phyloP scores from a whole-genome alignment of 2,113 vertebrate species.

The Microcebus tavaratra region DNA sequence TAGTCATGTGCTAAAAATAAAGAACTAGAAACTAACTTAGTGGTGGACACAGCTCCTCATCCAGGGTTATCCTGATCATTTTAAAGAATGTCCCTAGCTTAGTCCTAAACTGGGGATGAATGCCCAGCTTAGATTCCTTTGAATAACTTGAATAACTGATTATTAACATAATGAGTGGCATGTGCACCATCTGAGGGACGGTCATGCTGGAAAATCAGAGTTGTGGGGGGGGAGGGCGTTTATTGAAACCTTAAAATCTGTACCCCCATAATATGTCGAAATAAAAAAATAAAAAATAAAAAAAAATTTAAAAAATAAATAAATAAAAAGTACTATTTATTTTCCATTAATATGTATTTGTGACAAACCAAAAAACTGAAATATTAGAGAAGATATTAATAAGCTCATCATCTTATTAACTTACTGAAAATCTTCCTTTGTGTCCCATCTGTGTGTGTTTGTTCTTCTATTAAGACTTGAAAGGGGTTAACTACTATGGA shows the following conservation, averaged over 20 bases:
- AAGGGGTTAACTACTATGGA: not conserved
- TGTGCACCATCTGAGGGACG: too few species aligned
- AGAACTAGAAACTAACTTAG: not conserved
- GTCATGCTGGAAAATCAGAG: too few species aligned
- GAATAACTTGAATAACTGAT: not conserved
- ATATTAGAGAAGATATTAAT: not conserved
- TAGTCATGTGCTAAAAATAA: constrained; percentile 8
- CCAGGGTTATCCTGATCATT: not conserved
- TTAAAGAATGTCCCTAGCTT: not conserved
- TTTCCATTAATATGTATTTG: not conserved
- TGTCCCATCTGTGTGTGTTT: not conserved
- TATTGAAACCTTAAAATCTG: too few species aligned
- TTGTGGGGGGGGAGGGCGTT: too few species aligned
- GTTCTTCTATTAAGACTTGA: not conserved
- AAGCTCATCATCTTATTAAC: not conserved
- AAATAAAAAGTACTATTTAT: not conserved
- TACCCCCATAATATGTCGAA: too few species aligned
- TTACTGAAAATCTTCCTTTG: not conserved
- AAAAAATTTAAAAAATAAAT: too few species aligned
- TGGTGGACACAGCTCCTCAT: not conserved
- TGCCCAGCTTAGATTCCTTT: not conserved
- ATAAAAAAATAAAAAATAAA: too few species aligned
- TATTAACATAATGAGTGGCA: not conserved
- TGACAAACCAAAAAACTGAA: not conserved
- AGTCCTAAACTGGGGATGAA: not conserved